Evolutionary conservation across 2,888 invertebrate species (phyloP), one percentile per base, ranked within the genome.

Genomic region (Cheilosia pagana): DNA sequence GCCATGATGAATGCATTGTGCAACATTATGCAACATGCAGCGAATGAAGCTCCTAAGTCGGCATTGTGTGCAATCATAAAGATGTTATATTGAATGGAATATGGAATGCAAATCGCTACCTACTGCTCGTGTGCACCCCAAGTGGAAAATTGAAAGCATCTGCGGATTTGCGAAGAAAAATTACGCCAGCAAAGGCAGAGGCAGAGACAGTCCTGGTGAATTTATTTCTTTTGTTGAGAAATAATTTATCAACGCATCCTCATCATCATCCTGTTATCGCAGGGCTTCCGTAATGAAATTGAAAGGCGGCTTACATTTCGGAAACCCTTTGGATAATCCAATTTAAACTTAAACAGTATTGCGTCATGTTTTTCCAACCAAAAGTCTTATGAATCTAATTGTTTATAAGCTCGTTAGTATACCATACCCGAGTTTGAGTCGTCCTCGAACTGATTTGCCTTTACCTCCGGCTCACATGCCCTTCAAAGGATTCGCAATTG

Each of bases 131-230:
- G 21, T 68, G 62, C 39, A 52, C 19, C 21, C 57, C 31, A 62
- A 68, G 68, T 75, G 81, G 81, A 63, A 81, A 81, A 81, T 81
- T 76, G 81, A 81, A 81, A 70, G 63, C 81, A 65, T 65, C 70
- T 72, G 59, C 4, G 50, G 71, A 70, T 67, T 43, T 48, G 53
- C 63, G 70, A 55, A 53, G 55, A 62, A 55, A 55, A 50, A 50
- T 14, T 14, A 12, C 23, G 35, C 10, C 35, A n/a, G n/a, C n/a
- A n/a, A n/a, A n/a, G n/a, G n/a, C n/a, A n/a, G n/a, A n/a, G n/a
- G n/a, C n/a, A n/a, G 10, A 10, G 12, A 8, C 28, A 35, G 31
- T 35, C 10, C 10, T 12, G 35, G 35, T 10, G 12, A 35, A 12
- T 35, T 35, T 35, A 35, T 35, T 10, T 35, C 35, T 35, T 35